A percentile compares a stretch with the other conserved stretches of the same genome.
phyloP scores from a whole-genome alignment of 2,888 invertebrate species.

The Amphipyra berbera region DNA sequence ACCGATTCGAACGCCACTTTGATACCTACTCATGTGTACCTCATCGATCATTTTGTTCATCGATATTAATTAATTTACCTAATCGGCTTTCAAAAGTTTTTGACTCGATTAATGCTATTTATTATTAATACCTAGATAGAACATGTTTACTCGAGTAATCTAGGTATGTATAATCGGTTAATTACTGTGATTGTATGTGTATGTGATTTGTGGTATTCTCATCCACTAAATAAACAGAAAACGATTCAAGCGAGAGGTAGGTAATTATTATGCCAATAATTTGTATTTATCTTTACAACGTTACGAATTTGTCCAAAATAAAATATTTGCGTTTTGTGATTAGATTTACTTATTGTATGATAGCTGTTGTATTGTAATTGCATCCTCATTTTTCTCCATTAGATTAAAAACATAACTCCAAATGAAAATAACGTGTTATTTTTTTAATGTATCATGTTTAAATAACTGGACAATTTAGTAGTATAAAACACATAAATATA shows the following conservation, averaged over 20 bases:
- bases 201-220: constrained; percentile 14
- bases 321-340: no score
- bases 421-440: no score
- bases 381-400: no score
- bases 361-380: no score
- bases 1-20: constrained; percentile 28
- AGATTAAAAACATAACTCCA: no score
- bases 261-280: constrained; percentile 26
- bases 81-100: constrained; percentile 44
- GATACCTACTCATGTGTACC: constrained; percentile 30
- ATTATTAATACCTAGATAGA: constrained; percentile 21
- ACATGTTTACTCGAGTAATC: constrained; percentile 28
- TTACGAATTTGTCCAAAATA: no score
- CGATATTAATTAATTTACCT: constrained; percentile 49
- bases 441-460: no score
- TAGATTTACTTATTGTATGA: no score
- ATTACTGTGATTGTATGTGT: constrained; percentile 42
- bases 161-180: constrained; percentile 37
- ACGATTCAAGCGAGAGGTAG: constrained; percentile 25
- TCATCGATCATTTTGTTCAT: constrained; percentile 47
- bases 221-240: constrained; percentile 24
- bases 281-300: constrained; percentile 1
- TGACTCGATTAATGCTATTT: constrained; percentile 36
- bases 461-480: no score
- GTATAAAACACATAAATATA: no score